These are phyloP conservation scores for Platypus cylindrus DNA, from an alignment of 2,888 invertebrate species.

Conservation along the genomic window DNA sequence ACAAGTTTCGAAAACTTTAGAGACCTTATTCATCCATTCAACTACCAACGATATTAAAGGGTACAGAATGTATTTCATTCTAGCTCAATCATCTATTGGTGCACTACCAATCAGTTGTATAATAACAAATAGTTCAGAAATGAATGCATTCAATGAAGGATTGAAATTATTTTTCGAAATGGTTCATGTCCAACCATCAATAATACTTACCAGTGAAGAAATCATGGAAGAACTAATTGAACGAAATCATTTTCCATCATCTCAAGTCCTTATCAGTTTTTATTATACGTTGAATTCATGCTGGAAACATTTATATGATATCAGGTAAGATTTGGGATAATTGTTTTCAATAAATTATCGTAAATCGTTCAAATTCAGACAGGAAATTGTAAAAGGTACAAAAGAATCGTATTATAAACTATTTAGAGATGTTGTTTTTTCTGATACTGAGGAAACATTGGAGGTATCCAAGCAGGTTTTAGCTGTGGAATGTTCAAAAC, in stretches of 20 bases:
- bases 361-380: too few relatives aligned
- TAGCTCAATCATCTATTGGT: constrained; percentile 14
- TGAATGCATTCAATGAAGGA: constrained; percentile 8
- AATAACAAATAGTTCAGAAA: constrained; percentile 13
- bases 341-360: too few relatives aligned
- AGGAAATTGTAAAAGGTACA: constrained; percentile 8
- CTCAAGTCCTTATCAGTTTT: constrained; percentile 8
- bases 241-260: constrained; percentile 8
- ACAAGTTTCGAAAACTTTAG: constrained; percentile 13
- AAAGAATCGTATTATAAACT: constrained; percentile 11
- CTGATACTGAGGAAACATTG: constrained; percentile 8
- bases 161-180: constrained; percentile 9
- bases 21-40: constrained; percentile 15
- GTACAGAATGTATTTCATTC: constrained; percentile 17
- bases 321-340: constrained; percentile 3
- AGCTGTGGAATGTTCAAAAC: constrained; percentile 8
- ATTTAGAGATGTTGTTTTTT: constrained; percentile 11
- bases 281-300: constrained; percentile 9
- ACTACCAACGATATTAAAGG: constrained; percentile 14
- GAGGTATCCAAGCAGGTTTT: constrained; percentile 8
- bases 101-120: constrained; percentile 16
- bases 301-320: constrained; percentile 9
- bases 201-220: constrained; percentile 6
- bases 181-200: constrained; percentile 8
- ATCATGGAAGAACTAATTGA: constrained; percentile 6